phyloP scores from a whole-genome alignment of 2,797 vertebrate species.

The Poeciliopsis gracilis region DNA sequence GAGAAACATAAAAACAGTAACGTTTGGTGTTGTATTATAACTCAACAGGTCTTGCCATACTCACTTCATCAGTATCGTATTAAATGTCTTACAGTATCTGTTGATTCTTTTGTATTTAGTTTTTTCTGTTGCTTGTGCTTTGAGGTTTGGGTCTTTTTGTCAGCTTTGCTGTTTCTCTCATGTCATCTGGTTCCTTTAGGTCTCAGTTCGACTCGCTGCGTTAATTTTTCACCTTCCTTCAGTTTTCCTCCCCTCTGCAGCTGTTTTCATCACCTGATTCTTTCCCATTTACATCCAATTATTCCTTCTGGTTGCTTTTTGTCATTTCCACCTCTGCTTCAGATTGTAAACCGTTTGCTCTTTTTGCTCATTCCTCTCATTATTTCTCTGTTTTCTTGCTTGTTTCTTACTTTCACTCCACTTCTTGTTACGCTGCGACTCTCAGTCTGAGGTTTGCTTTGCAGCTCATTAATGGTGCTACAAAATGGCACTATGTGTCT shows the following conservation, averaged over 20 bases:
- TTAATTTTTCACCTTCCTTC: no score
- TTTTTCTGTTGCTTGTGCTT: background rate
- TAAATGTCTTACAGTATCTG: background rate
- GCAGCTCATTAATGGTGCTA: no score
- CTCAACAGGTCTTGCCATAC: background rate
- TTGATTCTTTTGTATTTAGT: background rate
- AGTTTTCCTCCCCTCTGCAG: no score
- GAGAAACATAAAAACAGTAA: background rate
- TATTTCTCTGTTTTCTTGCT: no score
- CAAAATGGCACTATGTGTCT: no score
- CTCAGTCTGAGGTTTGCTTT: background rate
- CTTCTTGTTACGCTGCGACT: background rate
- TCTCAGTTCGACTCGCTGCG: no score
- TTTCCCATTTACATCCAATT: background rate
- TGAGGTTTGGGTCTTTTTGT: background rate
- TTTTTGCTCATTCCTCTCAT: no score
- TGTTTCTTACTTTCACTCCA: background rate
- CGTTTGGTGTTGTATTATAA: background rate
- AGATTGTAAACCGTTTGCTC: no score
- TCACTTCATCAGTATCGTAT: background rate
- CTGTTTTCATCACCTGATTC: background rate
- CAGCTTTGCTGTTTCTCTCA: background rate
- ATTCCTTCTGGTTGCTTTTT: background rate
- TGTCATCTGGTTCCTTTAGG: no score
- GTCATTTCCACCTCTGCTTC: background rate